These are phyloP conservation scores for Mya arenaria DNA, from an alignment of 1,140 invertebrate species.

Conservation along the genomic window DNA sequence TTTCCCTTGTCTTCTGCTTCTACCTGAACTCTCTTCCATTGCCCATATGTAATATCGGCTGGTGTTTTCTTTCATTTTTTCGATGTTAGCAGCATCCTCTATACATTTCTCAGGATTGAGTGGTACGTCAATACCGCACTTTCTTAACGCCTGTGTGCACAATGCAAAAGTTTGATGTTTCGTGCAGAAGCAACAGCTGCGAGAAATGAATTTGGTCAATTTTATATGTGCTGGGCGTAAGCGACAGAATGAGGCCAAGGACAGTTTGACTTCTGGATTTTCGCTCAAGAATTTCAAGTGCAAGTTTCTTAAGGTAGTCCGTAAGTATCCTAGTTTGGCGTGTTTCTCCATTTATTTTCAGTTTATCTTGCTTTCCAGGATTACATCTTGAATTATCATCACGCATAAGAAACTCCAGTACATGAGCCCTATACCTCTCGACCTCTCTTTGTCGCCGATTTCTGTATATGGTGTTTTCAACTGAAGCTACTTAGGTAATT, in stretches of 20 bases:
- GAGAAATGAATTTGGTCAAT: slow-evolving; percentile 2
- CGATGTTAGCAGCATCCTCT: background rate
- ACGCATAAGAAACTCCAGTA: background rate
- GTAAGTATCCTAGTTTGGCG: background rate
- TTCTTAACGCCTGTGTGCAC: background rate
- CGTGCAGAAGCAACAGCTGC: slow-evolving; percentile 22
- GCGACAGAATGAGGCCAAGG: slow-evolving; percentile 23
- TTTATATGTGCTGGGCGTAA: background rate
- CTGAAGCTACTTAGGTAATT: background rate
- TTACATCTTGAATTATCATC: background rate
- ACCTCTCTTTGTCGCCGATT: background rate
- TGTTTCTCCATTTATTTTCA: background rate
- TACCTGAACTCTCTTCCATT: slow-evolving; percentile 38
- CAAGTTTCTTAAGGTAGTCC: background rate
- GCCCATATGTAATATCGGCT: background rate
- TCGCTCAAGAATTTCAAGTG: background rate
- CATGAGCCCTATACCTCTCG: background rate
- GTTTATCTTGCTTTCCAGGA: background rate
- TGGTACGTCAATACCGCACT: background rate
- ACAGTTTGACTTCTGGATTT: background rate
- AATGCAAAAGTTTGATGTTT: slow-evolving; percentile 39
- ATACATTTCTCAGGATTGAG: background rate
- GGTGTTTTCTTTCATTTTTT: background rate
- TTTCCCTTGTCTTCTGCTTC: slow-evolving; percentile 1
- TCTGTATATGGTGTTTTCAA: background rate